phyloP scores from a whole-genome alignment of 2,888 invertebrate species.

The Apotomis capreana region DNA sequence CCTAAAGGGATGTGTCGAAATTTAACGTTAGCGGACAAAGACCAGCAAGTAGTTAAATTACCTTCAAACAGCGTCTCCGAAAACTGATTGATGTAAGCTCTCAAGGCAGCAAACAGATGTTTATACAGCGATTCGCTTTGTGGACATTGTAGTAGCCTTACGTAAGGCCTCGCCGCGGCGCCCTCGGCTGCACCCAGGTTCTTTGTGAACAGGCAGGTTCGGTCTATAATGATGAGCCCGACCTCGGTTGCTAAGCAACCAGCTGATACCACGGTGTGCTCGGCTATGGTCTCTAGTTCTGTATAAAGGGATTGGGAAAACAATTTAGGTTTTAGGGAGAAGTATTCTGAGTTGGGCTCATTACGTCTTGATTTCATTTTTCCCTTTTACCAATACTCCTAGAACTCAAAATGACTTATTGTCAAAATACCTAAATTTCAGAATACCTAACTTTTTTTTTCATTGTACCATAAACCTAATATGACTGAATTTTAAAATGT shows the following conservation, averaged over 20 bases:
- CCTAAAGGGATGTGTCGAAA: too few species aligned
- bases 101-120: slow-evolving; percentile 95
- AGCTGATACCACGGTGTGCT: slow-evolving; percentile 72
- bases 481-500: too few species aligned
- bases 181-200: slow-evolving; percentile 91
- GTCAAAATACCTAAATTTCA: too few species aligned
- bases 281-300: slow-evolving; percentile 76
- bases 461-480: too few species aligned
- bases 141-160: slow-evolving; percentile 93
- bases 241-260: slow-evolving; percentile 92
- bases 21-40: too few species aligned
- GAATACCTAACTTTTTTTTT: too few species aligned
- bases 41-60: slow-evolving; percentile 49
- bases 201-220: slow-evolving; percentile 92
- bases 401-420: too few species aligned
- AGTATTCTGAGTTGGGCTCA: too few species aligned
- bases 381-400: too few species aligned
- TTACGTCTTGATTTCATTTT: too few species aligned
- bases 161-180: slow-evolving; percentile 92
- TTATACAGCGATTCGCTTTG: slow-evolving; percentile 95
- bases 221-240: slow-evolving; percentile 93
- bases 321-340: background rate
- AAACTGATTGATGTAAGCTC: slow-evolving; percentile 96
- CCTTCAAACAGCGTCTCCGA: slow-evolving; percentile 93
- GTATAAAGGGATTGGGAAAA: slow-evolving; percentile 14